These are phyloP conservation scores for Globodera ellingtonae DNA, from an alignment of 1,140 invertebrate species.

Conservation along the genomic window DNA sequence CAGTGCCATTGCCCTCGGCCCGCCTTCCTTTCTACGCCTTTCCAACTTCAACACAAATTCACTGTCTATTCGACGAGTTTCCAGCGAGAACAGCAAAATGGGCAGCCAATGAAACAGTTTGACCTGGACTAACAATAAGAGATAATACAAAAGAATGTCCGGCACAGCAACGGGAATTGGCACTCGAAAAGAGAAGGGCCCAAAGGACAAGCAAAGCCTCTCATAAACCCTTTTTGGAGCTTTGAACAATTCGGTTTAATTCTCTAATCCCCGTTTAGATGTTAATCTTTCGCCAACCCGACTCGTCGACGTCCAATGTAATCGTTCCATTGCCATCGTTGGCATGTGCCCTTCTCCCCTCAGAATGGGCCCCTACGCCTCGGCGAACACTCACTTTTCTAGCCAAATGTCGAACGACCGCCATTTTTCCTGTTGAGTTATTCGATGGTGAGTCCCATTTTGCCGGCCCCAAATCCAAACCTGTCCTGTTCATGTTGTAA, in stretches of 20 bases:
- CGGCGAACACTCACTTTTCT: too few species aligned
- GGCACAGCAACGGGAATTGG: too few species aligned
- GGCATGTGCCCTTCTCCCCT: background rate
- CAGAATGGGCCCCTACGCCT: background rate
- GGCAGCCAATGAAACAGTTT: slow-evolving; percentile 9
- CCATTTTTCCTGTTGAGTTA: background rate
- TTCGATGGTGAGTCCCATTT: background rate
- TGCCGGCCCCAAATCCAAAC: background rate
- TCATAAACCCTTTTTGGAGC: too few species aligned
- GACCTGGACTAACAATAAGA: background rate
- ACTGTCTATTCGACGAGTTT: background rate
- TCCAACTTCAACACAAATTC: slow-evolving; percentile 14
- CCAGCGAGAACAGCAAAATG: slow-evolving; percentile 17
- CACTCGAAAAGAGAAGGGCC: too few species aligned
- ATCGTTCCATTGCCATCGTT: background rate
- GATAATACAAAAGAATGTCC: background rate
- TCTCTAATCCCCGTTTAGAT: too few species aligned
- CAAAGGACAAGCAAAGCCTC: too few species aligned
- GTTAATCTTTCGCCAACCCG: background rate
- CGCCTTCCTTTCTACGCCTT: background rate
- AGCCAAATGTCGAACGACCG: background rate
- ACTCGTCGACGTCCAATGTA: background rate
- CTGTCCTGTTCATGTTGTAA: slow-evolving; percentile 69
- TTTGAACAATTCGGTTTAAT: too few species aligned
- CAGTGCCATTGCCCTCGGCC: background rate